Percentiles rank a stretch among this genome's conserved stretches.
Evolutionary conservation across 2,888 invertebrate species (phyloP).

Genomic region (Athrips mouffetella): DNA sequence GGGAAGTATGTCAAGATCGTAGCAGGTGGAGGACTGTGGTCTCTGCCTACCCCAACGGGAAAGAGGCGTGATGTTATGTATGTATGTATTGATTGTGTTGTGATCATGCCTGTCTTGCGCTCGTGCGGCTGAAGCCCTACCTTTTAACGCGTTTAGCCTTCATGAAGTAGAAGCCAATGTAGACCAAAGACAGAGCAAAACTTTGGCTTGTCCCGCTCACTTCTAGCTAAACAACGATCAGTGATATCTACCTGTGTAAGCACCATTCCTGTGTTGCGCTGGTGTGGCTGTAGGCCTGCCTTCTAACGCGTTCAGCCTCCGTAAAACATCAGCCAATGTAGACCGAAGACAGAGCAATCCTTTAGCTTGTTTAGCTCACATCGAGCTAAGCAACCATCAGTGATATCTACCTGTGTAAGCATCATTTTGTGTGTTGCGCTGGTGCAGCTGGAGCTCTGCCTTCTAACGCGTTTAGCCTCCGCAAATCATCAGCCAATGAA

Average conservation of each 20-base stretch:
- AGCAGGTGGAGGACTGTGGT: no score
- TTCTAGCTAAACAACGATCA: no score
- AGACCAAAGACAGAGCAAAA: no score
- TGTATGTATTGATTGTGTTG: no score
- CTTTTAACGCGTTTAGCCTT: conserved; percentile 86
- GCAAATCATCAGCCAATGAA: conserved; percentile 91
- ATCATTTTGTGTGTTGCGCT: conserved; percentile 63
- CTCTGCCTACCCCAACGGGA: no score
- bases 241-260: conserved; percentile 52
- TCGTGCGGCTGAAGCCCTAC: conserved; percentile 61
- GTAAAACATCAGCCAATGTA: conserved; percentile 88
- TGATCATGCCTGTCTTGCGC: no score
- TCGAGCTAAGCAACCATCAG: no score
- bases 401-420: no score
- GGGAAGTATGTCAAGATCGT: no score
- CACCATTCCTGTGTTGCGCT: conserved; percentile 63
- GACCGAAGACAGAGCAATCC: conserved; percentile 83
- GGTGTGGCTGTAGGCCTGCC: conserved; percentile 66
- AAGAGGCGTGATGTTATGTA: no score
- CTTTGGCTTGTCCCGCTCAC: no score
- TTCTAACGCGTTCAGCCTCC: conserved; percentile 88
- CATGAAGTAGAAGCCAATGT: conserved; percentile 92
- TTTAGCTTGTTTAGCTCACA: conserved; percentile 92
- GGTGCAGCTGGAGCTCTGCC: conserved; percentile 65
- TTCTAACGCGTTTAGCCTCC: conserved; percentile 87